These are phyloP conservation scores for Cyprinodon variegatus DNA, from an alignment of 2,113 vertebrate species.

Conservation along the genomic window DNA sequence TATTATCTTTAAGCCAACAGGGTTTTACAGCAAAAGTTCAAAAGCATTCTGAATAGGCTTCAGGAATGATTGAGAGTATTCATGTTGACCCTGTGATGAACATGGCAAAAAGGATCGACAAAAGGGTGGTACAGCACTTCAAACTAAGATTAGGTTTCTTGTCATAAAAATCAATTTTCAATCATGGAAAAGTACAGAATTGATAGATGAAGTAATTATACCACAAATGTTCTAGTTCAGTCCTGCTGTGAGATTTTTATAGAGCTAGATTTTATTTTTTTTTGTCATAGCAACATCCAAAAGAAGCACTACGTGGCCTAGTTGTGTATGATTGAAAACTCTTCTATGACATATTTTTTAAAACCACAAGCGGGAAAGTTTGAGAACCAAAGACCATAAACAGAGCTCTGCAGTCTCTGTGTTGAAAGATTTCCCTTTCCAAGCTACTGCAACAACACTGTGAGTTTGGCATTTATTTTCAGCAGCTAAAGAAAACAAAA, in stretches of 20 bases:
- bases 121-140: neutral
- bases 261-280: neutral
- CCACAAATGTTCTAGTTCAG: neutral
- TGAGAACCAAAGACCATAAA: neutral
- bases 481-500: neutral
- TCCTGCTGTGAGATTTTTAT: neutral
- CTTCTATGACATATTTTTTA: neutral
- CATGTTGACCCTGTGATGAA: neutral
- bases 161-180: neutral
- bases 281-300: neutral
- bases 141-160: neutral
- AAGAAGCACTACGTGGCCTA: neutral
- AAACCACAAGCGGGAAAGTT: constrained; percentile 1
- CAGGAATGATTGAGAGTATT: neutral
- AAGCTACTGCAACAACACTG: neutral
- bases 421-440: neutral
- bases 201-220: neutral
- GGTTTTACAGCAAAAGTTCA: neutral
- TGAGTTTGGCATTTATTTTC: neutral
- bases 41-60: neutral
- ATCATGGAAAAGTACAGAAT: neutral
- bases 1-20: neutral
- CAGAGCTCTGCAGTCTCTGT: neutral
- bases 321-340: neutral
- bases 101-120: neutral